Base-by-base conservation (phyloP, 2,888 invertebrate genomes). In the Hipparchia semele region DNA sequence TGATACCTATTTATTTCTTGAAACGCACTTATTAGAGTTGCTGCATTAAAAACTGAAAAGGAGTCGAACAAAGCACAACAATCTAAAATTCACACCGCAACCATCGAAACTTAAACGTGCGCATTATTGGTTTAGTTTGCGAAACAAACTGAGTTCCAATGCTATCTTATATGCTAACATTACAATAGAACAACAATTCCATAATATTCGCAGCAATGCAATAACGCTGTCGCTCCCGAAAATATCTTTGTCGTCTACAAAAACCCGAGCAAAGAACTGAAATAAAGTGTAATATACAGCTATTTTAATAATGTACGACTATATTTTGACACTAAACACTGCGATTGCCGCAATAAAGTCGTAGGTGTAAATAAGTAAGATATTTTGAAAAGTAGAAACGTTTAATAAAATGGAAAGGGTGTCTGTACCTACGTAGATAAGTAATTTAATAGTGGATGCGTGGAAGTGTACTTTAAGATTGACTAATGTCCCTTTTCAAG, bases 321-420 rank as follows among this genome's bases (percentile, higher is more conserved):
- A 70, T 73, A 73, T 73, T 73, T 73, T 73, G 61, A 73, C 66
- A 67, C 56, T 70, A 67, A 54, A 54, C 56, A 45, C 49, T 62
- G 39, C 39, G 49, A 65, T 53, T 12, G 33, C 53, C 33, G 53
- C 12, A 53, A 53, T 65, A 53, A 64, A 65, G 65, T 53, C 33
- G 12, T 51, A 65, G 51, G 65, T 33, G 3, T 65, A 23, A 23
- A 23, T 23, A 6, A n/a, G 10, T 5, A 23, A 64, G 46, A 13
- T 64, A 49, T 49, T 51, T 39, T 12, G 1, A 49, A 49, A 7
- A 7, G 7, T 12, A n/a, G 13, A 62, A 62, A 9, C 13, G 49
- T 49, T 49, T 23, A 33, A 53, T 33, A 33, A 13, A 62, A 49
- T 60, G 23, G 60, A 45, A 49, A 12, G 62, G 13, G 65, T 65